Base-by-base conservation (phyloP, 2,113 vertebrate species). In the Cyrtonyx montezumae region DNA sequence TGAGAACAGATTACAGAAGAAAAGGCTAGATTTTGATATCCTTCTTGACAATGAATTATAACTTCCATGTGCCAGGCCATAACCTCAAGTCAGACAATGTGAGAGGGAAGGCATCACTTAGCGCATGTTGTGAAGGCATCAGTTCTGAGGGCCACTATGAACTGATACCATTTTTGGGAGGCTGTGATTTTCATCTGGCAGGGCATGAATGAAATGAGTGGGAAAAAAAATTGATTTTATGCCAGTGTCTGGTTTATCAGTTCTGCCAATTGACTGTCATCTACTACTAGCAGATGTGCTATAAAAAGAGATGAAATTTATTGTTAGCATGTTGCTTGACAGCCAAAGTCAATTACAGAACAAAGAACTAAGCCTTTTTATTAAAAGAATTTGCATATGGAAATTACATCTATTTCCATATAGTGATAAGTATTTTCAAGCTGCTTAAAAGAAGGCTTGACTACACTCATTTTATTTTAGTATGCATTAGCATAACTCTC, bases 241-340 rank as follows among this genome's bases (percentile, higher is more conserved):
- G 87, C 87, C 93, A 91, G 40, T 23, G 59, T 26, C 69, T 84
- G 53, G 67, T 43, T 48, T 86, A 81, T 75, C 45, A 65, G 26
- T 87, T 74, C 75, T 93, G 87, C 91, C 90, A 93, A 91, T 59
- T 94, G 89, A 89, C 79, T 93, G 55, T 86, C 88, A 96, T 70
- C 80, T 68, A 82, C 90, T 55, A 34, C 77, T 68, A 94, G 91
- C 95, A 97, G 88, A 94, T 96, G 94, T 95, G 84, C 68, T 87
- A 45, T 79, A 95, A 88, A 94, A 88, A 83, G 91, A 93, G 87
- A 83, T 42, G 48, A 87, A 91, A 88, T 67, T 91, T 43, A 93
- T 88, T 95, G 79, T 94, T 95, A 96, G 56, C 46, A 40, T 59
- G 74, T 48, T 95, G 71, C 59, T 73, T 93, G 75, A 69, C 0